Evolutionary conservation across 2,888 invertebrate species (phyloP), one percentile per base, ranked within the genome.

Genomic region (Odontomyia ornata): DNA sequence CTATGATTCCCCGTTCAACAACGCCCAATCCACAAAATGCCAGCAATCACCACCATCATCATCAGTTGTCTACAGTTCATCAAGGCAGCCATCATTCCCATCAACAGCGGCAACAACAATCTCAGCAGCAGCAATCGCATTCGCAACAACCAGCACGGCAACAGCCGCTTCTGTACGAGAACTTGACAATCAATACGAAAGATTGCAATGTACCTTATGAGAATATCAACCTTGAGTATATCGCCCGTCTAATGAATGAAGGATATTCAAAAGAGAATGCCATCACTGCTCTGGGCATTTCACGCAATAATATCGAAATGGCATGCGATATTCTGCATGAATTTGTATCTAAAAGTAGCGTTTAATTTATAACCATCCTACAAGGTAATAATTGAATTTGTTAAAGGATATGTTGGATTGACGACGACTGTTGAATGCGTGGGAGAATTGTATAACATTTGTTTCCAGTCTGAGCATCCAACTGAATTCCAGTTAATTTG

Each of bases 261-360:
- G 98, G 97, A 0, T 97, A 96, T 84, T 92, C 96, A 0, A 93
- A 95, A 83, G 95, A 96, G 83, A 94, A 95, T 67, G 97, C 97
- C 1, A 94, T 97, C 69, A 91, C 96, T 81, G 97, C 97, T 3
- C 89, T 98, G 81, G 95, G 96, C 79, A 97, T 98, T 82, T 95
- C 97, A 0, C 90, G 96, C 78, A 98, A 97, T 88, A 95, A 98
- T 86, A 90, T 97, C 76, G 95, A 95, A 85, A 97, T 98, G 97
- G 97, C 97, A 65, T 94, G 97, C 88, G 96, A 97, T 85, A 97
- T 97, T 84, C 88, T 97, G 81, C 94, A 95, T 85, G 95, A 96
- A 85, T 97, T 97, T 86, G 96, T 94, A 67, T 90, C 91, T 67
- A 92, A 92, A 83, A 86, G 84, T 82, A 85, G 85, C 60, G 79